These are phyloP conservation scores for Amphipoea oculea DNA, from an alignment of 2,888 invertebrate genomes.

Conservation along the genomic window DNA sequence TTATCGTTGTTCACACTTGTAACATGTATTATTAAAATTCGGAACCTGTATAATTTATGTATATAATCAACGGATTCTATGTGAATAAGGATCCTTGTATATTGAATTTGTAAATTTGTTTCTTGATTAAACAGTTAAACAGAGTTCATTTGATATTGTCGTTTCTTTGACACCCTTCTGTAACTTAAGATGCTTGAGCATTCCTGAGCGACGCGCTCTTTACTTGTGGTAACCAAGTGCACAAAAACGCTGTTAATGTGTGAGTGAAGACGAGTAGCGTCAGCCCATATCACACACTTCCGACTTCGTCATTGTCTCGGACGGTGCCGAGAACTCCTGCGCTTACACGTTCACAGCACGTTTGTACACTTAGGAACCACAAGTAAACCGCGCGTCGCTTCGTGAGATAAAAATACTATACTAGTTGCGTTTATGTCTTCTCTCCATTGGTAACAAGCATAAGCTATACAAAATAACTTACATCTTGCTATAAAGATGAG, in stretches of 20 bases:
- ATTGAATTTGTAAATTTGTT: conserved; percentile 86
- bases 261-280: background rate
- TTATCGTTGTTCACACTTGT: conserved; percentile 69
- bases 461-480: background rate
- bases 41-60: conserved; percentile 72
- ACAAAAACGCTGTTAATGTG: background rate
- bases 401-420: background rate
- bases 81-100: conserved; percentile 62
- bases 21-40: conserved; percentile 68
- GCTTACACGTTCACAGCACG: background rate
- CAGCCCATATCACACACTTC: background rate
- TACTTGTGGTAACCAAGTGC: background rate
- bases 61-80: conserved; percentile 74
- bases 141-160: conserved; percentile 70
- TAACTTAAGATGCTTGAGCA: background rate
- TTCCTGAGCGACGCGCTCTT: background rate
- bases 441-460: background rate
- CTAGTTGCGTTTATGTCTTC: background rate
- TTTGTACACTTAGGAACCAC: background rate
- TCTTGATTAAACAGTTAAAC: conserved; percentile 84
- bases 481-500: background rate
- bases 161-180: conserved; percentile 52
- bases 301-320: background rate
- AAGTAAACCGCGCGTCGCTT: background rate
- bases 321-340: background rate